These are phyloP conservation scores for Lasioglossum lativentre DNA, from an alignment of 2,888 invertebrate genomes.

Conservation along the genomic window DNA sequence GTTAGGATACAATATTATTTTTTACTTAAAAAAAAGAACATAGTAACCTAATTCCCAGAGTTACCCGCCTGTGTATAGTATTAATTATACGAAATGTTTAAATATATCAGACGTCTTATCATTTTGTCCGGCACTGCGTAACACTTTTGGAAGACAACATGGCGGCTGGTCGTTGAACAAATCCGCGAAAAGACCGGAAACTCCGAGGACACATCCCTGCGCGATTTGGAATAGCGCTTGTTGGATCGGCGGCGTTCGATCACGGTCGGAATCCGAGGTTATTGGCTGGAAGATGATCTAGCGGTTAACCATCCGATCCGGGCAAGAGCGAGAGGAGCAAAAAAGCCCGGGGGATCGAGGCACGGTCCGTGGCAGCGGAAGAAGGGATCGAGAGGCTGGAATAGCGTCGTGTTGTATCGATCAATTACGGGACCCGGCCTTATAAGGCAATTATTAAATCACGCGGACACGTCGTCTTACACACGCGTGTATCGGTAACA, in stretches of 20 bases:
- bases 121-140: background rate
- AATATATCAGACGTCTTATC: background rate
- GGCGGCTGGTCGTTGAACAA: background rate
- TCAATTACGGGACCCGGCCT: constrained; percentile 62
- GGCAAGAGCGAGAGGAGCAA: constrained; percentile 1
- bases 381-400: constrained; percentile 12
- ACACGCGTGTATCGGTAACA: constrained; percentile 69
- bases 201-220: background rate
- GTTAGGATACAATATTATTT: too few relatives aligned
- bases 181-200: background rate
- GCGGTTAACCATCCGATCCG: constrained; percentile 37
- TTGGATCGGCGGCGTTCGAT: background rate
- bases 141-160: background rate
- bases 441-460: constrained; percentile 72
- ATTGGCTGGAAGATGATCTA: constrained; percentile 56
- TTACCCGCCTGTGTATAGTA: too few relatives aligned
- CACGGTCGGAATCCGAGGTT: constrained; percentile 32
- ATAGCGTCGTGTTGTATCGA: constrained; percentile 56
- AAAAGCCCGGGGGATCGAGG: constrained; percentile 14
- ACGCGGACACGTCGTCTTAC: constrained; percentile 69
- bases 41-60: background rate
- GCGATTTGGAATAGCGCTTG: background rate
- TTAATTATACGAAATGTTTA: too few relatives aligned
- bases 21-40: background rate
- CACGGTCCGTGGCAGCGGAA: background rate